phyloP scores from a whole-genome alignment of 2,113 vertebrate species.

The Eptesicus fuscus region DNA sequence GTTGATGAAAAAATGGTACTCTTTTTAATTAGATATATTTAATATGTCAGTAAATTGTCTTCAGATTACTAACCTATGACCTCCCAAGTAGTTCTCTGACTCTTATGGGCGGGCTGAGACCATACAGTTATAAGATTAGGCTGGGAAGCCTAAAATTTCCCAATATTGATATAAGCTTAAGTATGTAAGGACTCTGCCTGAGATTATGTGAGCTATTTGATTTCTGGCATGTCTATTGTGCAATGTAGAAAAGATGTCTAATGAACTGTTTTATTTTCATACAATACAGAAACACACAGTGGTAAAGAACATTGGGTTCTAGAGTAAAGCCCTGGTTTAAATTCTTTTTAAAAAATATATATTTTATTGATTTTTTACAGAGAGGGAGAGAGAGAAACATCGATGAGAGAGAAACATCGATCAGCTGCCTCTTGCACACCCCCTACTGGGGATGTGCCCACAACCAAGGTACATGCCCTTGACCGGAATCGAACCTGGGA shows the following conservation, averaged over 20 bases:
- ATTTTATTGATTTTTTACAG: too few species aligned
- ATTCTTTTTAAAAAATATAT: too few species aligned
- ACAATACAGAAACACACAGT: background rate
- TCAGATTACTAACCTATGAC: background rate
- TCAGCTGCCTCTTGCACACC: too few species aligned
- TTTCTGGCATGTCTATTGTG: background rate
- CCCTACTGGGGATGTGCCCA: too few species aligned
- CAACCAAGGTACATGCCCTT: too few species aligned
- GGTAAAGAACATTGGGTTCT: background rate
- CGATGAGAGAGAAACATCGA: too few species aligned
- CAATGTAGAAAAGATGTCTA: background rate
- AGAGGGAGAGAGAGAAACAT: too few species aligned
- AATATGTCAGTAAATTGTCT: background rate
- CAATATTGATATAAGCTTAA: background rate
- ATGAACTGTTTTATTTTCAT: background rate
- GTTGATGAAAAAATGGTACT: background rate
- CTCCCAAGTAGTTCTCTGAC: background rate
- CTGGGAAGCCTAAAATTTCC: background rate
- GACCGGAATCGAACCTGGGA: too few species aligned
- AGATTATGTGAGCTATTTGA: background rate
- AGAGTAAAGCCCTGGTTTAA: background rate
- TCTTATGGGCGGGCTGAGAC: background rate
- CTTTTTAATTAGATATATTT: background rate
- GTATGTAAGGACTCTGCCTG: background rate
- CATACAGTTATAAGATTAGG: background rate